These are phyloP conservation scores for Dendropsophus ebraccatus DNA, from an alignment of 2,113 vertebrate genomes.

Conservation along the genomic window DNA sequence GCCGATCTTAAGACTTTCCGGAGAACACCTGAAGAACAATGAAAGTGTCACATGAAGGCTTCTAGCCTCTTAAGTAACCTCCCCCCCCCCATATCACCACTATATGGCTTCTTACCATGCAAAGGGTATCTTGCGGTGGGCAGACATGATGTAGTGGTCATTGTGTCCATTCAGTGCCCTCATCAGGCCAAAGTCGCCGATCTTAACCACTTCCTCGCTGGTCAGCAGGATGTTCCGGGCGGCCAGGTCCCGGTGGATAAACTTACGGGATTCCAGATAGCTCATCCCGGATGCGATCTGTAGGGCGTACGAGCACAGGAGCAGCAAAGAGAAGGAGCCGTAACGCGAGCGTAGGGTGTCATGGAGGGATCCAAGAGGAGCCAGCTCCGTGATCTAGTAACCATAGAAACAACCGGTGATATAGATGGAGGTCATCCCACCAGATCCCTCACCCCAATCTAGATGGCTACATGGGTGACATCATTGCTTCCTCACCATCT, in stretches of 20 bases:
- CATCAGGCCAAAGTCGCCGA: slow-evolving; percentile 88
- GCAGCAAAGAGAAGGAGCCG: slow-evolving; percentile 72
- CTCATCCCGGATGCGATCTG: slow-evolving; percentile 86
- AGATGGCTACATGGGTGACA: too few relatives aligned
- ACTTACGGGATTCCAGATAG: slow-evolving; percentile 80
- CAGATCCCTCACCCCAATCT: background rate
- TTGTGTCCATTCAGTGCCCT: slow-evolving; percentile 72
- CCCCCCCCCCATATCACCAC: background rate
- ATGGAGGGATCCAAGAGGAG: slow-evolving; percentile 79
- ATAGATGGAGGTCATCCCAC: background rate
- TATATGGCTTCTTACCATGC: slow-evolving; percentile 76
- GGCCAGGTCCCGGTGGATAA: slow-evolving; percentile 86
- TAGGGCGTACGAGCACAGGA: slow-evolving; percentile 81
- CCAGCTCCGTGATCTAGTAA: slow-evolving; percentile 84
- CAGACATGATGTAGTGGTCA: slow-evolving; percentile 85
- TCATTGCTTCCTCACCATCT: slow-evolving; percentile 77
- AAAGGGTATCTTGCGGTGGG: slow-evolving; percentile 84
- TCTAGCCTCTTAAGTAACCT: background rate
- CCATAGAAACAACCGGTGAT: background rate
- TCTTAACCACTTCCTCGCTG: slow-evolving; percentile 78
- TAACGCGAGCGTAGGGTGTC: slow-evolving; percentile 75
- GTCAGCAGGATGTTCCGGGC: slow-evolving; percentile 84
- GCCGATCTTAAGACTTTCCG: slow-evolving; percentile 84
- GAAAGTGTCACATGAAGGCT: too few relatives aligned
- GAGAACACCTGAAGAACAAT: slow-evolving; percentile 81